Conservation (phyloP, 2,113 vertebrate genomes). For the Poicephalus meyeri region DNA sequence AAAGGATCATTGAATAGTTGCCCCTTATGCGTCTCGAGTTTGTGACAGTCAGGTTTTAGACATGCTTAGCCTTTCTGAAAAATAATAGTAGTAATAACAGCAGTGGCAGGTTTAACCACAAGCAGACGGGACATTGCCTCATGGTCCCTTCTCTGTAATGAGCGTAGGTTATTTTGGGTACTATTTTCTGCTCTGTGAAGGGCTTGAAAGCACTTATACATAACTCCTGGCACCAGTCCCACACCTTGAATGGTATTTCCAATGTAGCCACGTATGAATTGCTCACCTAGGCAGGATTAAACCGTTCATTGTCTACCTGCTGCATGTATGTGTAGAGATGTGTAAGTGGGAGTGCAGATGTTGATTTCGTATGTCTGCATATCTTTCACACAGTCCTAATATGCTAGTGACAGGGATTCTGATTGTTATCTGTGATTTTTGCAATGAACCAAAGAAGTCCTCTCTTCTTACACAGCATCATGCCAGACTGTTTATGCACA, state of each 20-base stretch:
- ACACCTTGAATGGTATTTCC: background rate
- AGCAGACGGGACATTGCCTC: background rate
- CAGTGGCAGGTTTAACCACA: constrained; percentile 15
- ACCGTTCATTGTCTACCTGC: background rate
- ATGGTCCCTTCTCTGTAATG: background rate
- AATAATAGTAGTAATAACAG: constrained; percentile 22
- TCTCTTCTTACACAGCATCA: background rate
- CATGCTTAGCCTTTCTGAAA: constrained; percentile 13
- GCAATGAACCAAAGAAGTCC: background rate
- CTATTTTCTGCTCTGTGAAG: constrained; percentile 26
- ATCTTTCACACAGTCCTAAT: background rate
- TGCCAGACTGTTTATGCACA: constrained; percentile 42
- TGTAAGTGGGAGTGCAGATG: background rate
- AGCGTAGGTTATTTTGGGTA: background rate
- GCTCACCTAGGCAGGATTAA: background rate
- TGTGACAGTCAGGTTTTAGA: constrained; percentile 5
- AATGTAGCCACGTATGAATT: background rate
- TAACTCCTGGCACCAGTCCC: constrained; percentile 30
- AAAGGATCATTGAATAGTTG: background rate
- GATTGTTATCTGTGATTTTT: background rate
- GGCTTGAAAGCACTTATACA: constrained; percentile 34
- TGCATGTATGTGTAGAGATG: background rate
- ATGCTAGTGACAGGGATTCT: background rate
- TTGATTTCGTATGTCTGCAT: background rate
- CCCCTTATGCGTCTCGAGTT: background rate